Evolutionary conservation across 2,797 vertebrate species (phyloP), one percentile per base, ranked within the genome.

Genomic region (Anguilla pacifica): DNA sequence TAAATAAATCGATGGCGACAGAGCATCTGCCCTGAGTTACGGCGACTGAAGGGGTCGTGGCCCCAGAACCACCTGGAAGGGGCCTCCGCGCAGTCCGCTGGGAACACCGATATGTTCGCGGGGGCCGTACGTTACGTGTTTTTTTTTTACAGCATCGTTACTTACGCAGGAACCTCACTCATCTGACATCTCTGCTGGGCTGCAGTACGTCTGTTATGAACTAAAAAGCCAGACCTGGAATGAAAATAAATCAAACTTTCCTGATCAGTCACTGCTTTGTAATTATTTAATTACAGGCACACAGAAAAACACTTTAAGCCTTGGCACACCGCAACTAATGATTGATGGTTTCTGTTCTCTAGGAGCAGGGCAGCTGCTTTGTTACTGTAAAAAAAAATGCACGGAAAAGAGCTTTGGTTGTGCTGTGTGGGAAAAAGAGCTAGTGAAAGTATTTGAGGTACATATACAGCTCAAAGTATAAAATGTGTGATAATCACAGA

Each of bases 11-110:
- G 72, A 35, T 19, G 35, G 28, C 6, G 72, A 77, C 72, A 77
- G 31, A 15, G 72, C 72, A 77, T 77, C 72, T 77, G 72, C 72
- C 72, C 72, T 77, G 72, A 77, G 72, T 77, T 77, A 77, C 72
- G 15, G 72, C 28, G 10, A 17, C 72, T 77, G 72, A 3, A 39
- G 28, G 11, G 28, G 72, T 39, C 35, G 31, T 9, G 11, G 17
- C 72, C 35, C 72, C 72, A 17, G 72, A 6, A 31, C 72, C 72
- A 77, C 72, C 72, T 35, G 72, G 28, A 17, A 35, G 72, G 72
- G 72, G 72, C 72, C 72, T 39, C 25, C 19, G 64, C n/a, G 15
- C 72, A 1, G 28, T 5, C 72, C 31, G 15, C 13, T 6, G 72
- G 72, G 72, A 77, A 77, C 39, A 39, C 72, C 13, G 28, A 39